These are phyloP conservation scores for Drosophila mercatorum DNA, from an alignment of 2,888 invertebrate genomes.

Conservation along the genomic window DNA sequence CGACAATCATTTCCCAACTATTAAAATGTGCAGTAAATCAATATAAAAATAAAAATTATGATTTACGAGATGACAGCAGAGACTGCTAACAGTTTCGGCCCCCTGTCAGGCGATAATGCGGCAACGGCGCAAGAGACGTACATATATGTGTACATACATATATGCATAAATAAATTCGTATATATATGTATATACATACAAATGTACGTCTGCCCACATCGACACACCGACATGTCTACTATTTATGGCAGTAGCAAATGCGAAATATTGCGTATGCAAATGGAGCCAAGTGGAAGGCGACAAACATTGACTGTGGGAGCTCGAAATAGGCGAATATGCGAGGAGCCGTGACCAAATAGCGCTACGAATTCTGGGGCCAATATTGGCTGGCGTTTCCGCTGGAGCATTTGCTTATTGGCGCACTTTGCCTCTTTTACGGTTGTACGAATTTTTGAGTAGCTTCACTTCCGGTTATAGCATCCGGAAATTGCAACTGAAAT, in stretches of 20 bases:
- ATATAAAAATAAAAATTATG: slow-evolving; percentile 41
- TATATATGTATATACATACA: too few species aligned
- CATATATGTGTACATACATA: background rate
- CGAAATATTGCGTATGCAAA: slow-evolving; percentile 52
- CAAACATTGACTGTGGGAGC: slow-evolving; percentile 2
- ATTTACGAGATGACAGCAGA: slow-evolving; percentile 52
- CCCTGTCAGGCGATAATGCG: slow-evolving; percentile 25
- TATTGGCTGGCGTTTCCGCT: slow-evolving; percentile 26
- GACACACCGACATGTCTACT: slow-evolving; percentile 26
- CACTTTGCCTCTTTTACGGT: slow-evolving; percentile 74
- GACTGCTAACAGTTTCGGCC: background rate
- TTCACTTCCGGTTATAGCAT: slow-evolving; percentile 70
- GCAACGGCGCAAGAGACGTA: slow-evolving; percentile 7
- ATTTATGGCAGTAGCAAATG: slow-evolving; percentile 23
- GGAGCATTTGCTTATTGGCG: slow-evolving; percentile 60
- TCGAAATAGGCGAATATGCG: slow-evolving; percentile 3
- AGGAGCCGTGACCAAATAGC: slow-evolving; percentile 23
- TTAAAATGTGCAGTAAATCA: slow-evolving; percentile 63
- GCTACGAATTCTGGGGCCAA: slow-evolving; percentile 11
- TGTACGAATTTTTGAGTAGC: slow-evolving; percentile 75
- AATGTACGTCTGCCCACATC: background rate
- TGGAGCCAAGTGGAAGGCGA: slow-evolving; percentile 37
- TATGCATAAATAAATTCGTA: background rate
- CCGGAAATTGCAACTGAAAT: slow-evolving; percentile 76
- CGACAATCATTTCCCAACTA: slow-evolving; percentile 60